These are phyloP conservation scores for Neotoma lepida DNA, from an alignment of 2,113 vertebrate genomes.

Conservation along the genomic window DNA sequence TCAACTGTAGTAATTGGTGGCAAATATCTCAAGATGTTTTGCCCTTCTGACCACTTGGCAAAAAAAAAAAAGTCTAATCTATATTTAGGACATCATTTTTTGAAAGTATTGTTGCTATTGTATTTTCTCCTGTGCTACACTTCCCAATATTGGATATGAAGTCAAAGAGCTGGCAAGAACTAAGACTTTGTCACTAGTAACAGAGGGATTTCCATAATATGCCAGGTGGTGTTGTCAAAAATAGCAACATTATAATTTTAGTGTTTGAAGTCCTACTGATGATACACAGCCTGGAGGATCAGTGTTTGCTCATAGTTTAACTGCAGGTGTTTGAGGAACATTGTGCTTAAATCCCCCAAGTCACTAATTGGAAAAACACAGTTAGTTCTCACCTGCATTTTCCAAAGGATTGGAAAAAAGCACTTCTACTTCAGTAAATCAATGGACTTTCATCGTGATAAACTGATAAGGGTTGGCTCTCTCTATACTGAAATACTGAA, in stretches of 20 bases:
- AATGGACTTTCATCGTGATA: slow-evolving; percentile 23
- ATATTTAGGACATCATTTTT: slow-evolving; percentile 34
- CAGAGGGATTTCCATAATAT: slow-evolving; percentile 64
- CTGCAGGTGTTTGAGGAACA: slow-evolving; percentile 56
- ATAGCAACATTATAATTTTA: slow-evolving; percentile 59
- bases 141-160: slow-evolving; percentile 17
- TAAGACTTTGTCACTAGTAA: slow-evolving; percentile 50
- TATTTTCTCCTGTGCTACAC: background rate
- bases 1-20: background rate
- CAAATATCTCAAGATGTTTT: slow-evolving; percentile 24
- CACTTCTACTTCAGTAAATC: slow-evolving; percentile 28
- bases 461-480: slow-evolving; percentile 33
- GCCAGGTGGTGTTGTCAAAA: slow-evolving; percentile 73
- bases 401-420: slow-evolving; percentile 26
- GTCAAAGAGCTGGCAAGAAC: slow-evolving; percentile 54
- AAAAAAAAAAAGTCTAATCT: background rate
- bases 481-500: slow-evolving; percentile 22
- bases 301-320: slow-evolving; percentile 33
- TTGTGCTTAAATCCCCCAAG: slow-evolving; percentile 36
- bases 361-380: slow-evolving; percentile 59
- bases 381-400: slow-evolving; percentile 32
- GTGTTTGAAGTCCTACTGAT: slow-evolving; percentile 49
- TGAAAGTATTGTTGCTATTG: background rate
- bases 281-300: slow-evolving; percentile 36
- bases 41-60: slow-evolving; percentile 25